A percentile compares a stretch with the other conserved stretches of the same genome.
Conservation (phyloP, 1,140 invertebrate genomes). For the Sinella curviseta region DNA sequence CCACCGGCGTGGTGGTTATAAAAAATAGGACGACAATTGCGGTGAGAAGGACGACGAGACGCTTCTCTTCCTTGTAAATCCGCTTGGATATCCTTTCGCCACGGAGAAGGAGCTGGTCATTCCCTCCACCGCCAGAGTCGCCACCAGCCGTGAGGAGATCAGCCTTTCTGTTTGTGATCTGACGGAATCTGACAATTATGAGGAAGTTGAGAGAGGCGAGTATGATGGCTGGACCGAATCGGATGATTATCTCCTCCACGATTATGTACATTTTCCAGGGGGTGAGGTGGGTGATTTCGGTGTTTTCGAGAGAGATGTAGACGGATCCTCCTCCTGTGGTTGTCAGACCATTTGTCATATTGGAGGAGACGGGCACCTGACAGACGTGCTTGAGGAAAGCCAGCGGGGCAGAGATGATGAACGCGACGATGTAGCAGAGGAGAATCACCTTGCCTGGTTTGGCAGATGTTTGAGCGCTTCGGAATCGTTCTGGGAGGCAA, state of each 20-base stretch:
- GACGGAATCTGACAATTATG: conserved; percentile 53
- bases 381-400: conserved; percentile 52
- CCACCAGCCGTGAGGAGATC: conserved; percentile 45
- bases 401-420: conserved; percentile 55
- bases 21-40: conserved; percentile 57
- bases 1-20: conserved; percentile 56
- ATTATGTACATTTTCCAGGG: conserved; percentile 52
- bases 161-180: conserved; percentile 50
- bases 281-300: conserved; percentile 40
- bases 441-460: conserved; percentile 53
- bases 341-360: conserved; percentile 32
- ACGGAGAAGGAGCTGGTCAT: conserved; percentile 34
- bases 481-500: conserved; percentile 55
- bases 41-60: conserved; percentile 55
- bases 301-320: conserved; percentile 51
- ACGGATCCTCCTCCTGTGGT: conserved; percentile 12
- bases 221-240: conserved; percentile 53
- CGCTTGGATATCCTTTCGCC: conserved; percentile 49
- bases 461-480: conserved; percentile 53
- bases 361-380: background rate
- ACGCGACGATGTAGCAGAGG: conserved; percentile 52
- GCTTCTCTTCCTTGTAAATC: conserved; percentile 55
- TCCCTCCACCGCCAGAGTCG: conserved; percentile 5
- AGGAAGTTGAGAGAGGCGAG: conserved; percentile 53
- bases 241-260: conserved; percentile 50